A percentile compares a stretch with the other conserved stretches of the same genome.
phyloP scores from a whole-genome alignment of 2,888 invertebrate species.

The Gisinianus flammeolus region DNA sequence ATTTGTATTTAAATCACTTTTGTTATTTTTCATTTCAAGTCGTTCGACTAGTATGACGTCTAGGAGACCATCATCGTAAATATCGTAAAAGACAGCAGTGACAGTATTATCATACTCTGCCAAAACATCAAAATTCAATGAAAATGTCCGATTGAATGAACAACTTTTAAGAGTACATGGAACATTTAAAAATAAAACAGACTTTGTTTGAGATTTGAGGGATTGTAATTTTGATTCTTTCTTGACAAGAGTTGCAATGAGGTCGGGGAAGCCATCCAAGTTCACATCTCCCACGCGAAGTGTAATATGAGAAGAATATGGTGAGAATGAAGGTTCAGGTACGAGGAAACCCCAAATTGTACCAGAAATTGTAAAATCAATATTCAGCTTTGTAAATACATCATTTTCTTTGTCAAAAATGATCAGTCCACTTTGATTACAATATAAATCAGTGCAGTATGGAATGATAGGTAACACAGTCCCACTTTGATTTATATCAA shows the following conservation, averaged over 20 bases:
- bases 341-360: conserved; percentile 74
- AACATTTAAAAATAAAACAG: conserved; percentile 80
- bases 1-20: conserved; percentile 43
- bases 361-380: conserved; percentile 74
- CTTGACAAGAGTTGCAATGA: conserved; percentile 72
- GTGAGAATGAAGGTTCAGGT: conserved; percentile 61
- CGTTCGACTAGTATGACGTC: conserved; percentile 78
- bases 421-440: conserved; percentile 62
- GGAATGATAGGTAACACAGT: conserved; percentile 82
- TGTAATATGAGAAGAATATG: conserved; percentile 77
- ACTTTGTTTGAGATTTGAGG: conserved; percentile 59
- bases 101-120: conserved; percentile 74
- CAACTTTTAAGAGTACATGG: conserved; percentile 70
- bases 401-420: conserved; percentile 21
- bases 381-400: conserved; percentile 73
- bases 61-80: conserved; percentile 89
- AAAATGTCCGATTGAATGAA: conserved; percentile 76
- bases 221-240: no score
- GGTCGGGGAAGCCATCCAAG: conserved; percentile 92
- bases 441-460: conserved; percentile 74
- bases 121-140: conserved; percentile 77
- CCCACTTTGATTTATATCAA: conserved; percentile 85
- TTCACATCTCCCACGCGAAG: conserved; percentile 73
- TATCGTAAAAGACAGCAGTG: conserved; percentile 90
- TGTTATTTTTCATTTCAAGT: conserved; percentile 44